Evolutionary conservation across 2,888 invertebrate genomes (phyloP).

Genomic region (Heteromurus nitidus): DNA sequence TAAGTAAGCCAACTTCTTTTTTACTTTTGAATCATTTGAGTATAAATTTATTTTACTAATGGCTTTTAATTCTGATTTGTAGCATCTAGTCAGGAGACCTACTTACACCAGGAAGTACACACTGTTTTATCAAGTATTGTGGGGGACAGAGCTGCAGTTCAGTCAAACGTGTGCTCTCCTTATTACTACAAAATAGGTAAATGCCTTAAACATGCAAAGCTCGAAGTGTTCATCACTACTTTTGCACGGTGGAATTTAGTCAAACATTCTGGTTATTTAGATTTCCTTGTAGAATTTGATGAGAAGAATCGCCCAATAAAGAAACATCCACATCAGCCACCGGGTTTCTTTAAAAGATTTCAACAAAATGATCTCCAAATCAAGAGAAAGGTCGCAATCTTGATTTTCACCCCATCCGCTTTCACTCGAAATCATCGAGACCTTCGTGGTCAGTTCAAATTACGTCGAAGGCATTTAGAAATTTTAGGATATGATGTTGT

Average conservation of each 20-base stretch:
- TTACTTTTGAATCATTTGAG: background rate
- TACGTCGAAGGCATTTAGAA: constrained; percentile 80
- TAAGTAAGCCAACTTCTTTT: constrained; percentile 75
- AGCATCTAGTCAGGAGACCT: constrained; percentile 65
- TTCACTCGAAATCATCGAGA: constrained; percentile 77
- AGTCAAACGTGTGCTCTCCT: constrained; percentile 75
- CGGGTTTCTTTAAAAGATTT: constrained; percentile 48
- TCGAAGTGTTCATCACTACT: background rate
- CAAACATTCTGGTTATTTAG: constrained; percentile 53
- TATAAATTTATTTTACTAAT: background rate
- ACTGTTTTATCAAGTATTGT: constrained; percentile 74
- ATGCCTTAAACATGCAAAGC: background rate
- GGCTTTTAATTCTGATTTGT: constrained; percentile 58
- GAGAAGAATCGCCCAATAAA: constrained; percentile 61
- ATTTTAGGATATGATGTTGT: constrained; percentile 81
- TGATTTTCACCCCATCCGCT: constrained; percentile 77
- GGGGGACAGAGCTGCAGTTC: constrained; percentile 65
- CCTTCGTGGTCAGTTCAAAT: constrained; percentile 78
- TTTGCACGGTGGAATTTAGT: background rate
- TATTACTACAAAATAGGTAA: constrained; percentile 78
- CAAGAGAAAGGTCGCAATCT: constrained; percentile 76
- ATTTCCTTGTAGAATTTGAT: constrained; percentile 74
- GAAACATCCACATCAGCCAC: constrained; percentile 5
- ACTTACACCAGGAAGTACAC: constrained; percentile 72
- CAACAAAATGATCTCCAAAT: constrained; percentile 22